phyloP scores from a whole-genome alignment of 2,113 vertebrate genomes.

The Brachyhypopomus gauderio region DNA sequence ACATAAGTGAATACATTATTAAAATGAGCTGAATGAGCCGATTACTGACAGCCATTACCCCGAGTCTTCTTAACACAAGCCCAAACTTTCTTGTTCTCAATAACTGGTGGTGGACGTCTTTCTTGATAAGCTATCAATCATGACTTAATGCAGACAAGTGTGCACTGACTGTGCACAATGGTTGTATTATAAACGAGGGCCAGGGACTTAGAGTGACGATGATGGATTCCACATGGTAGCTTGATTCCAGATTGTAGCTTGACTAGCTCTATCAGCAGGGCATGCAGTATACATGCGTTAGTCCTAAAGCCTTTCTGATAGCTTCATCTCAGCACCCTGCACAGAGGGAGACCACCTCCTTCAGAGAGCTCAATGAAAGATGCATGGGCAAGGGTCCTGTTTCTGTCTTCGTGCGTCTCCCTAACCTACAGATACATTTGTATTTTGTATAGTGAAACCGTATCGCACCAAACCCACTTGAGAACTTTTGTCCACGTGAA shows the following conservation, averaged over 20 bases:
- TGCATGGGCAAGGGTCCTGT: background rate
- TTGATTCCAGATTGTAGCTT: background rate
- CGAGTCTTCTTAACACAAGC: background rate
- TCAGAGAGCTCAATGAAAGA: background rate
- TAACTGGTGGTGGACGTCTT: background rate
- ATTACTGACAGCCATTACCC: constrained; percentile 8
- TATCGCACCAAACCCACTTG: constrained; percentile 5
- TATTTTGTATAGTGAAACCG: background rate
- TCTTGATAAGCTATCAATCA: constrained; percentile 24
- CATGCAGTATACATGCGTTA: background rate
- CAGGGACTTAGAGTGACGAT: constrained; percentile 13
- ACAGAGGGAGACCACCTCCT: background rate
- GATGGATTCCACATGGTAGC: constrained; percentile 6
- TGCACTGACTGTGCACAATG: constrained; percentile 1
- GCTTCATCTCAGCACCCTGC: background rate
- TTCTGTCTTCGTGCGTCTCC: background rate
- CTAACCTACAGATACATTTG: constrained; percentile 1
- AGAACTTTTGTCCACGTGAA: background rate
- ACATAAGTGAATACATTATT: background rate
- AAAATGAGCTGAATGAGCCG: background rate
- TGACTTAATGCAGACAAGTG: background rate
- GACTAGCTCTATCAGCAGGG: background rate
- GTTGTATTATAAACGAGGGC: constrained; percentile 5
- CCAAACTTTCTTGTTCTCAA: constrained; percentile 3
- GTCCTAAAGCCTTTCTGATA: background rate